A percentile compares a stretch with the other conserved stretches of the same genome.
phyloP scores from a whole-genome alignment of 1,140 invertebrate genomes.

The Orussus abietinus region DNA sequence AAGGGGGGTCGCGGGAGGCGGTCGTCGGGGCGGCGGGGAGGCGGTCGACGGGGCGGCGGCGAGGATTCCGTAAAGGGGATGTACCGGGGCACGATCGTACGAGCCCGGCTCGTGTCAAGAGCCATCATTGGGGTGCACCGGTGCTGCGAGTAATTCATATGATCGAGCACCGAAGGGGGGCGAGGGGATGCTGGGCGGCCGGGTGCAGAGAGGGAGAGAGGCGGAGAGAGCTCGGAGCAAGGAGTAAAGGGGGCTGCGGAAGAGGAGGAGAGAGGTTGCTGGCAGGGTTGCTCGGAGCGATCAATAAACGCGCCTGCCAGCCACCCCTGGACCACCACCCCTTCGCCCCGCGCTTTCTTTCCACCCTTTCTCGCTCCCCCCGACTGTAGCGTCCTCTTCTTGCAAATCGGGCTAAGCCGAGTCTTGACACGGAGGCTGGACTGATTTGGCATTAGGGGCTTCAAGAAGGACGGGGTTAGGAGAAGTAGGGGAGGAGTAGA shows the following conservation, averaged over 20 bases:
- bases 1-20: not conserved
- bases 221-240: conserved; percentile 19
- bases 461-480: too few relatives aligned
- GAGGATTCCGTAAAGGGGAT: not conserved
- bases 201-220: conserved; percentile 5
- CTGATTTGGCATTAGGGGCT: too few relatives aligned
- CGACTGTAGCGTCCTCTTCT: too few relatives aligned
- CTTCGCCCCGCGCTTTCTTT: conserved; percentile 24
- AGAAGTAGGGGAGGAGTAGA: too few relatives aligned
- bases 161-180: conserved; percentile 29
- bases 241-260: conserved; percentile 16
- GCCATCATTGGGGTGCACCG: too few relatives aligned
- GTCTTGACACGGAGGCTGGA: too few relatives aligned
- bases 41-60: not conserved
- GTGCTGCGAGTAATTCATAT: conserved; percentile 38
- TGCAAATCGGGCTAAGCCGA: too few relatives aligned
- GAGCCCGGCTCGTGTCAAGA: too few relatives aligned
- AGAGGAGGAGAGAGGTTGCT: conserved; percentile 20
- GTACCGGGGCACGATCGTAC: too few relatives aligned
- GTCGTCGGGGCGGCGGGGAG: not conserved
- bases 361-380: conserved; percentile 5
- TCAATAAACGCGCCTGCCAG: conserved; percentile 48
- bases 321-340: conserved; percentile 32
- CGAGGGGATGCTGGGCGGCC: conserved; percentile 7
- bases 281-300: conserved; percentile 45